A percentile compares a stretch with the other conserved stretches of the same genome.
These are phyloP conservation scores for Sardinella longiceps DNA, from an alignment of 2,797 vertebrate genomes.

Conservation along the genomic window DNA sequence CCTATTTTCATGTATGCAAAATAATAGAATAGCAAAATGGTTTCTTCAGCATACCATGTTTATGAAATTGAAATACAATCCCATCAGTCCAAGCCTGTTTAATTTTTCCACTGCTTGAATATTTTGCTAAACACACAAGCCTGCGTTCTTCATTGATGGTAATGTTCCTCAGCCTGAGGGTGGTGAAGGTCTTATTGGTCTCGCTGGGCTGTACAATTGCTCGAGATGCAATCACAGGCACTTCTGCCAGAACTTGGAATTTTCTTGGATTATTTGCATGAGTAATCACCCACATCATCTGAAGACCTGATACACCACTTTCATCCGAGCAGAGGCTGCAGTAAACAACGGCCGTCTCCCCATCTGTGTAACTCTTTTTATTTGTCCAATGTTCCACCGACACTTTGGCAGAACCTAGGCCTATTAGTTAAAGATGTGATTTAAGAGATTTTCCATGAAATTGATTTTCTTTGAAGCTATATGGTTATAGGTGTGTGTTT, in stretches of 20 bases:
- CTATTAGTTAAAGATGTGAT: too few relatives aligned
- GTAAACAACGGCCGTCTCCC: neutral
- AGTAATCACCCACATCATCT: neutral
- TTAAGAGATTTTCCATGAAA: too few relatives aligned
- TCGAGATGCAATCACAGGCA: neutral
- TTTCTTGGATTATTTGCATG: neutral
- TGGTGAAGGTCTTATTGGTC: neutral
- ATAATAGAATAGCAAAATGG: too few relatives aligned
- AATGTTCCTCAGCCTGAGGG: neutral
- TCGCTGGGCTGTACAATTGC: neutral
- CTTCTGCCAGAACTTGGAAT: neutral
- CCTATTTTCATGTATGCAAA: too few relatives aligned
- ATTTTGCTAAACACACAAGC: neutral
- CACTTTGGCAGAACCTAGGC: too few relatives aligned
- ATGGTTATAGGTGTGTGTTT: too few relatives aligned
- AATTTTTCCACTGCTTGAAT: too few relatives aligned
- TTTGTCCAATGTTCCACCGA: too few relatives aligned
- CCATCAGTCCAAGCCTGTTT: too few relatives aligned
- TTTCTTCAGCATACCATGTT: too few relatives aligned
- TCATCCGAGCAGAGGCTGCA: neutral
- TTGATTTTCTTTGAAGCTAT: too few relatives aligned
- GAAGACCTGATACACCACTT: neutral
- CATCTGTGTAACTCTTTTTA: neutral
- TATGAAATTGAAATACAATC: too few relatives aligned
- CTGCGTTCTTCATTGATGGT: neutral